Evolutionary conservation across 2,888 invertebrate species (phyloP).

Genomic region (Microchrysa polita): DNA sequence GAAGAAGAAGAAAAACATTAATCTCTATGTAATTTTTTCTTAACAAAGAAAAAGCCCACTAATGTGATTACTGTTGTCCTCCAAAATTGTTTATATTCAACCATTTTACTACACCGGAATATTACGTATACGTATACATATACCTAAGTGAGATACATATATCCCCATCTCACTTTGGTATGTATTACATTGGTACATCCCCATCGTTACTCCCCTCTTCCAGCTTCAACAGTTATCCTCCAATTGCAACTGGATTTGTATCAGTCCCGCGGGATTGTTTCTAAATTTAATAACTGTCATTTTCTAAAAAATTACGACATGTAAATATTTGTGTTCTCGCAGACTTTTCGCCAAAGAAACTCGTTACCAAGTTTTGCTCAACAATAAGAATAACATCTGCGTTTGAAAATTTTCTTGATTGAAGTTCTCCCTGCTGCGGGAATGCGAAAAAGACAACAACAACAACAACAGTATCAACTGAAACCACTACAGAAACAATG

Average conservation of each 20-base stretch:
- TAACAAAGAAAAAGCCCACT: no score
- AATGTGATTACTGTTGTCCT: no score
- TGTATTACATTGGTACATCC: no score
- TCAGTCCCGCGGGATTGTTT: not conserved
- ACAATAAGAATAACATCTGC: conserved; percentile 45
- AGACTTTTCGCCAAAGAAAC: conserved; percentile 29
- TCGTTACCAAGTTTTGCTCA: conserved; percentile 34
- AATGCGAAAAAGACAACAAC: conserved; percentile 13
- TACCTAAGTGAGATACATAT: no score
- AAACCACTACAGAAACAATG: conserved; percentile 9
- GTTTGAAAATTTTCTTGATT: conserved; percentile 39
- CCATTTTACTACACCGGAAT: no score
- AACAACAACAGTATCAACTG: not conserved
- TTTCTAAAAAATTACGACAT: conserved; percentile 41
- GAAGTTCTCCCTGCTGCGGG: conserved; percentile 20
- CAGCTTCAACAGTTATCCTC: no score
- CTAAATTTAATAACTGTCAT: conserved; percentile 39
- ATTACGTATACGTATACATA: no score
- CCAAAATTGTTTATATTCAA: no score
- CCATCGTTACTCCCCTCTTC: no score
- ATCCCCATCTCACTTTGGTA: no score
- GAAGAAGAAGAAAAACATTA: no score
- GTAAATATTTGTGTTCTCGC: conserved; percentile 39
- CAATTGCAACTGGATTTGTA: not conserved
- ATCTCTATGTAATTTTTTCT: no score